Percentiles rank a stretch among this genome's conserved stretches.
Conservation (phyloP, 2,888 invertebrate species). For the Dysmachus trigonus region DNA sequence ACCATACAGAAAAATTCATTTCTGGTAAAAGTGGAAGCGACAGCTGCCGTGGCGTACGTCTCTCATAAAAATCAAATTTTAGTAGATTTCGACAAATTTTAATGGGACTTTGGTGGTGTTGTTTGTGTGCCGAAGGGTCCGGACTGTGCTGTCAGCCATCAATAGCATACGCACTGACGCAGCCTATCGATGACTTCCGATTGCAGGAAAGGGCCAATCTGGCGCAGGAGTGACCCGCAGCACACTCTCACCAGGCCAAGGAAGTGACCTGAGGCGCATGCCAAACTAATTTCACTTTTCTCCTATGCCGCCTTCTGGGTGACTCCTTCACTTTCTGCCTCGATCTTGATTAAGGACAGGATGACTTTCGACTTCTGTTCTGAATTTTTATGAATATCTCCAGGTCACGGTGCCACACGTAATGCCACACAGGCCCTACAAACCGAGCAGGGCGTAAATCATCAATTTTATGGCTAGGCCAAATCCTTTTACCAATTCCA, state of each 20-base stretch:
- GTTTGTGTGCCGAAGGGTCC: not conserved
- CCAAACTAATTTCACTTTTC: slow-evolving; percentile 37
- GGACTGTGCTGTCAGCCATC: not conserved
- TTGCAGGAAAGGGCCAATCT: not conserved
- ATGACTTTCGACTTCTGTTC: slow-evolving; percentile 36
- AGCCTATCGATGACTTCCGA: slow-evolving; percentile 13
- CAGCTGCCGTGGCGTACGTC: slow-evolving; percentile 31
- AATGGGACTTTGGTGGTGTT: slow-evolving; percentile 28
- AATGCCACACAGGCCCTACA: not conserved
- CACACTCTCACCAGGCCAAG: not conserved
- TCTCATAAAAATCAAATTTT: slow-evolving; percentile 49
- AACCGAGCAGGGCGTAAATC: slow-evolving; percentile 38
- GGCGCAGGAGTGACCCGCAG: too few relatives aligned
- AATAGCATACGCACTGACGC: not conserved
- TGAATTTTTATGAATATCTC: slow-evolving; percentile 32
- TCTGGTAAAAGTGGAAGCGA: slow-evolving; percentile 16
- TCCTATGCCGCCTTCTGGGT: not conserved
- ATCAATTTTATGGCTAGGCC: slow-evolving; percentile 44
- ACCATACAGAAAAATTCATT: slow-evolving; percentile 13
- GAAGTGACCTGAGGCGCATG: slow-evolving; percentile 38
- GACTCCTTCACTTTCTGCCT: slow-evolving; percentile 1
- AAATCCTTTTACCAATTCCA: slow-evolving; percentile 47
- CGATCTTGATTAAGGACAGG: not conserved
- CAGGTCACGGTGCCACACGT: not conserved
- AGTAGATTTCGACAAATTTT: slow-evolving; percentile 47